phyloP scores from a whole-genome alignment of 2,113 vertebrate species.

The Cyrtonyx montezumae region DNA sequence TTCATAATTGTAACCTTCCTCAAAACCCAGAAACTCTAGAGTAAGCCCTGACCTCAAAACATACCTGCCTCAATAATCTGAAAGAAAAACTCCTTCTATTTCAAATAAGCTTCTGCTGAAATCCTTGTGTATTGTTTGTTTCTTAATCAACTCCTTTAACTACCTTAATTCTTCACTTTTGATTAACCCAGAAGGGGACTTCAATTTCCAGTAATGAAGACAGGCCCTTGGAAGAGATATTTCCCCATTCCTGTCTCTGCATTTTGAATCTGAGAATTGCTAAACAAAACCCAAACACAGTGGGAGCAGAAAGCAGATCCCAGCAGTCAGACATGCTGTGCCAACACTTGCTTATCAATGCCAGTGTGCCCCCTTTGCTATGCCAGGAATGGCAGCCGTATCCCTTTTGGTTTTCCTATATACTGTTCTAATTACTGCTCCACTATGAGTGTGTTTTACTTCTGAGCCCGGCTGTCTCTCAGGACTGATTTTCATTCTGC shows the following conservation, averaged over 20 bases:
- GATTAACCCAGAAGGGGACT: neutral
- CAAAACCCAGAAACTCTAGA: neutral
- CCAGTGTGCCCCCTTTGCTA: neutral
- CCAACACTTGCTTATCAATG: constrained; percentile 5
- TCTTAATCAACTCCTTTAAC: constrained; percentile 37
- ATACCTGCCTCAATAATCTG: constrained; percentile 3
- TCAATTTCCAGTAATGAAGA: neutral
- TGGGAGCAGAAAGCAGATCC: neutral
- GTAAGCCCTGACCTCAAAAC: neutral
- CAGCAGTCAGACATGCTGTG: neutral
- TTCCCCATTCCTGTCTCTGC: rapidly evolving
- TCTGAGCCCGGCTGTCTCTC: constrained; percentile 18
- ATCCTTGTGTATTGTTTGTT: neutral
- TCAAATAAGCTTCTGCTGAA: constrained; percentile 20
- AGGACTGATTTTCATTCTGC: constrained; percentile 55
- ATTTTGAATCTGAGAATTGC: neutral
- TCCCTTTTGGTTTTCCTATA: constrained; percentile 32
- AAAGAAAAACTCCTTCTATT: neutral
- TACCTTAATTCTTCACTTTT: constrained; percentile 25
- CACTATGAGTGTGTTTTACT: neutral
- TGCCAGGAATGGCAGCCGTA: constrained; percentile 24
- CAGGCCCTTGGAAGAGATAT: neutral
- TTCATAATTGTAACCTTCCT: neutral
- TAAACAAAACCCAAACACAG: neutral
- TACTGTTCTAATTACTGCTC: constrained; percentile 47